Evolutionary conservation across 2,797 vertebrate genomes (phyloP), one percentile per base, ranked within the genome.

Genomic region (Ispidina picta): DNA sequence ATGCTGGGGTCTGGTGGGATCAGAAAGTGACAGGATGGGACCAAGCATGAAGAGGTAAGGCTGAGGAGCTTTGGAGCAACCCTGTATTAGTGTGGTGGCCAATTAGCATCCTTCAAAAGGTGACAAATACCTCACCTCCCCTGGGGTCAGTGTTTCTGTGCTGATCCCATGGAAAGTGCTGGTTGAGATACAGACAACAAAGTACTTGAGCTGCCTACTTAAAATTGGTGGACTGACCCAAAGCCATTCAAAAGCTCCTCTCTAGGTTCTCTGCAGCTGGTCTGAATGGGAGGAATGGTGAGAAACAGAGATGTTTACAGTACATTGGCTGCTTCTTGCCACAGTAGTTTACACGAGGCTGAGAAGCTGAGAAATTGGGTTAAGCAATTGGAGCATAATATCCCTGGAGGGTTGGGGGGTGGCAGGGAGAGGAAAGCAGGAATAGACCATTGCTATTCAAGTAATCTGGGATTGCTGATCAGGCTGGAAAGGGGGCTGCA

Each of bases 381-480:
- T 88, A 93, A 92, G 62, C 78, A 92, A 96, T 60, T 91, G 86
- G 72, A 92, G 86, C 59, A 33, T 86, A 90, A 77, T 68, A 94
- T 35, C 80, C 88, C 84, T 54, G 33, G 41, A 14, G 87, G 83
- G 37, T 39, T 39, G 37, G 37, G 37, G 37, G 37, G 37, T 39
- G 37, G 6, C 37, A 39, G 17, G 64, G 69, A 92, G 49, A 91
- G 33, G 48, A 86, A 86, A 89, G 86, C 2, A 8, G 65, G 58
- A 82, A 92, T 79, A 85, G 43, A 87, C 29, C 56, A 59, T 52
- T 1, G 3, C 48, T 92, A 8, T 71, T 88, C 21, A 14, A 93
- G 74, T 77, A 63, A 78, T 58, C 25, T 41, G 35, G 63, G 39
- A 51, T 7, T 83, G 56, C 70, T 65, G 71, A 65, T 48, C 2